These are phyloP conservation scores for Tipula helvola DNA, from an alignment of 2,888 invertebrate species.

Conservation along the genomic window DNA sequence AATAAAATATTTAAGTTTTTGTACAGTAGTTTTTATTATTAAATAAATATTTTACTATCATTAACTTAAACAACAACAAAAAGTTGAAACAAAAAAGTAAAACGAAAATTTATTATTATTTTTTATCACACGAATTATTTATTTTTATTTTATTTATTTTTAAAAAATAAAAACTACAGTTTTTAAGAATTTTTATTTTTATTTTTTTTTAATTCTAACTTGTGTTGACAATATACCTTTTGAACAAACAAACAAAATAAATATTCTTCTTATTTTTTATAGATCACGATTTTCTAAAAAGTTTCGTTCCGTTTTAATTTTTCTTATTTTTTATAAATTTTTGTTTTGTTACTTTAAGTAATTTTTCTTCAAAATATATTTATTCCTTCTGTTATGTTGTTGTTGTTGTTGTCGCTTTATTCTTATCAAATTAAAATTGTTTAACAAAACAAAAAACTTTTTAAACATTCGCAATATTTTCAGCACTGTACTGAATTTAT, in stretches of 20 bases:
- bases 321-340: background rate
- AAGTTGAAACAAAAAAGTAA: background rate
- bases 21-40: background rate
- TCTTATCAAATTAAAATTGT: background rate
- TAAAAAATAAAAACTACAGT: background rate
- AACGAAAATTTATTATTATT: background rate
- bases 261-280: conserved; percentile 1
- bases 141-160: background rate
- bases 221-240: background rate
- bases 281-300: background rate
- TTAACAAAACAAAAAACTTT: too few relatives aligned
- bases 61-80: background rate
- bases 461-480: too few relatives aligned
- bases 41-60: background rate
- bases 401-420: background rate
- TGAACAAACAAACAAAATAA: background rate
- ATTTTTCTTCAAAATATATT: background rate
- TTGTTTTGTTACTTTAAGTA: background rate
- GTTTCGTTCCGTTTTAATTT: background rate
- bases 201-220: background rate
- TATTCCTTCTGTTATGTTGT: background rate
- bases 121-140: conserved; percentile 4
- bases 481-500: too few relatives aligned
- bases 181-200: background rate
- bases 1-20: background rate